Percentiles rank a stretch among this genome's conserved stretches.
These are phyloP conservation scores for Acanthurus lineatus DNA, from an alignment of 2,797 vertebrate genomes.

Conservation along the genomic window DNA sequence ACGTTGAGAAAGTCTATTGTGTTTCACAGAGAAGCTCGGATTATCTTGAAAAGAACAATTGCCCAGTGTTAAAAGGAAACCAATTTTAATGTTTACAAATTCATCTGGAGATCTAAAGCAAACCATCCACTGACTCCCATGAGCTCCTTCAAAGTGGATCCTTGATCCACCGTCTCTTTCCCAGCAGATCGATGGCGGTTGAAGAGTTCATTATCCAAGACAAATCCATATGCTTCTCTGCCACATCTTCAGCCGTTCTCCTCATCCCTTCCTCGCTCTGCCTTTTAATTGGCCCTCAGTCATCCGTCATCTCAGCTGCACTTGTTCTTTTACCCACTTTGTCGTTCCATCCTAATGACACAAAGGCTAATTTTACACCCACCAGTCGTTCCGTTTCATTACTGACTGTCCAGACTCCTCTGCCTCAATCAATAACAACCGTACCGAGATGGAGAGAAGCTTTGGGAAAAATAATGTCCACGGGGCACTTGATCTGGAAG, in stretches of 20 bases:
- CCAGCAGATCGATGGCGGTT: slow-evolving; percentile 81
- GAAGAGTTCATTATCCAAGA: slow-evolving; percentile 87
- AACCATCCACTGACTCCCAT: slow-evolving; percentile 56
- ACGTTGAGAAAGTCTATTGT: slow-evolving; percentile 28
- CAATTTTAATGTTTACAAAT: slow-evolving; percentile 67
- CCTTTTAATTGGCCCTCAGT: slow-evolving; percentile 85
- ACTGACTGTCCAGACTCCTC: slow-evolving; percentile 84
- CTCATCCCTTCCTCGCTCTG: slow-evolving; percentile 67
- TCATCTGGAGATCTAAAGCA: slow-evolving; percentile 57
- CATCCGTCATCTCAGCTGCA: slow-evolving; percentile 79
- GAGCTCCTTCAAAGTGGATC: slow-evolving; percentile 61
- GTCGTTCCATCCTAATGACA: slow-evolving; percentile 84
- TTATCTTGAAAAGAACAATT: slow-evolving; percentile 40
- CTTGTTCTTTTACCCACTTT: slow-evolving; percentile 71
- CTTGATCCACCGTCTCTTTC: slow-evolving; percentile 68
- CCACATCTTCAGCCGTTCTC: slow-evolving; percentile 68
- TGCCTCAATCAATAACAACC: slow-evolving; percentile 84
- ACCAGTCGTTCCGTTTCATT: slow-evolving; percentile 87
- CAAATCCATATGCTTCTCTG: slow-evolving; percentile 81
- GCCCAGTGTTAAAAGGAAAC: slow-evolving; percentile 46
- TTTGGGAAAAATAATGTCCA: slow-evolving; percentile 56
- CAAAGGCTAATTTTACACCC: slow-evolving; percentile 88
- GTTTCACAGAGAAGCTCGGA: slow-evolving; percentile 29
- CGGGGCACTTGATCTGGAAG: slow-evolving; percentile 60
- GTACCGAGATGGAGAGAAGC: slow-evolving; percentile 63